These are phyloP conservation scores for Elmis aenea DNA, from an alignment of 2,888 invertebrate species.

Conservation along the genomic window DNA sequence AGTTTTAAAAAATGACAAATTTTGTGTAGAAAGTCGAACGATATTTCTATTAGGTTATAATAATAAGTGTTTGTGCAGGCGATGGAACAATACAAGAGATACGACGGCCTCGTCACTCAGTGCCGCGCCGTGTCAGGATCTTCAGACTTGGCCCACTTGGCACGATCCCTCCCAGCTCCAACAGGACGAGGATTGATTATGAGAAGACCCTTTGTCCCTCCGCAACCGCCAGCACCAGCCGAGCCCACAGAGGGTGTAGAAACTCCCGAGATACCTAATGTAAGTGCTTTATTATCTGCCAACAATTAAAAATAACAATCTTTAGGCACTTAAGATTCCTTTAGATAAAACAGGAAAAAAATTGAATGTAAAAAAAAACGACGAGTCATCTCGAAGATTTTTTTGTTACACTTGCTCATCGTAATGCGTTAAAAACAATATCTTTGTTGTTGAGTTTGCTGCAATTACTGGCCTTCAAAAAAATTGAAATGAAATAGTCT, in stretches of 20 bases:
- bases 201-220: constrained; percentile 58
- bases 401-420: too few relatives aligned
- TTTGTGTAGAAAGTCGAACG: too few relatives aligned
- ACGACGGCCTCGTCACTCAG: constrained; percentile 73
- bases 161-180: constrained; percentile 60
- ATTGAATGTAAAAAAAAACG: constrained; percentile 1
- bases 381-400: constrained; percentile 2
- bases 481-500: too few relatives aligned
- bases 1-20: constrained; percentile 1
- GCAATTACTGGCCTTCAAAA: too few relatives aligned
- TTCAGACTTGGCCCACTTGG: constrained; percentile 72
- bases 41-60: too few relatives aligned
- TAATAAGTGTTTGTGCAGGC: too few relatives aligned
- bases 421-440: too few relatives aligned
- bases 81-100: constrained; percentile 76
- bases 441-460: too few relatives aligned
- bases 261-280: constrained; percentile 45
- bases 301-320: neutral
- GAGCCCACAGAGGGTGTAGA: constrained; percentile 47
- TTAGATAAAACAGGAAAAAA: too few relatives aligned
- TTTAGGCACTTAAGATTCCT: too few relatives aligned
- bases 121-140: constrained; percentile 71
- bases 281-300: constrained; percentile 35
- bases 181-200: constrained; percentile 48
- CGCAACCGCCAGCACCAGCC: constrained; percentile 59